A percentile compares a stretch with the other conserved stretches of the same genome.
Conservation (phyloP, 1,140 invertebrate species). For the Macrostomum lignano region DNA sequence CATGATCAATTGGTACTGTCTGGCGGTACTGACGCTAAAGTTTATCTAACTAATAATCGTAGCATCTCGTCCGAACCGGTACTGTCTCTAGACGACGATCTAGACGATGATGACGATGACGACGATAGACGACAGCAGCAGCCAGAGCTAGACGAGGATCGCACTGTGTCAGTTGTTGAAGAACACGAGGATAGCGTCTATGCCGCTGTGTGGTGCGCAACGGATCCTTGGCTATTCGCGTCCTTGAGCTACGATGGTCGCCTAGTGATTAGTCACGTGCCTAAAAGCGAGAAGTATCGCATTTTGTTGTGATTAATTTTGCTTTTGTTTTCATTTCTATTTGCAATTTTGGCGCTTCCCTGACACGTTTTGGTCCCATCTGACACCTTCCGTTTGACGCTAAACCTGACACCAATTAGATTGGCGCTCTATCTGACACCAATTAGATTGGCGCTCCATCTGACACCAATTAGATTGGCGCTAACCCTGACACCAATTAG, state of each 20-base stretch:
- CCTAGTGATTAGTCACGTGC: constrained; percentile 64
- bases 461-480: no score
- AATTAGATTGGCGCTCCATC: no score
- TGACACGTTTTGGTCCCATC: no score
- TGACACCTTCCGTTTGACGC: no score
- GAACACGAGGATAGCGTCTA: constrained; percentile 94
- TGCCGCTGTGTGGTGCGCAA: constrained; percentile 72
- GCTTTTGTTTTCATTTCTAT: no score
- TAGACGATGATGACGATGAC: no score
- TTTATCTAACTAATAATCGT: constrained; percentile 52
- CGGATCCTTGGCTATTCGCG: constrained; percentile 90
- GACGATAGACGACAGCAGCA: constrained; percentile 18
- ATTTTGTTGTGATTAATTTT: constrained; percentile 30
- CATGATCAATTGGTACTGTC: constrained; percentile 83
- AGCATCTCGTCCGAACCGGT: constrained; percentile 54
- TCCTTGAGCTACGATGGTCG: constrained; percentile 81
- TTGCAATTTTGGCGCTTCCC: no score
- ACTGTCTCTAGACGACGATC: no score
- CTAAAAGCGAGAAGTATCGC: constrained; percentile 56
- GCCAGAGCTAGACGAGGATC: no score
- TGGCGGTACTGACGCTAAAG: constrained; percentile 67
- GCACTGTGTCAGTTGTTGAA: constrained; percentile 56
- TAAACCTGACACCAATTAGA: no score
- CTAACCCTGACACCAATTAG: no score
- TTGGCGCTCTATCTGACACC: no score